A percentile compares a stretch with the other conserved stretches of the same genome.
These are phyloP conservation scores for Pan troglodytes DNA, from an alignment of 2,113 vertebrate species.

Conservation along the genomic window NHGRI_mPanTro3-v2.1_pri NC_072407.2:20493001-20493500, in stretches of 20 bases:
- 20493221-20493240: constrained; percentile 97
- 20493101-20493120: constrained; percentile 96
- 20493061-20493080: constrained; percentile 95
- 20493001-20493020: constrained; percentile 89
- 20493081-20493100: constrained; percentile 95
- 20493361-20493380: constrained; percentile 94
- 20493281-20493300: constrained; percentile 98
- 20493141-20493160: constrained; percentile 97
- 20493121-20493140: constrained; percentile 98
- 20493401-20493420: constrained; percentile 97
- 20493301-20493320: constrained; percentile 96
- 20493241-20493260: constrained; percentile 94
- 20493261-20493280: constrained; percentile 90
- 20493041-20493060: constrained; percentile 94
- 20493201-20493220: constrained; percentile 96
- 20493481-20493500: constrained; percentile 99
- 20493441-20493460: constrained; percentile 98
- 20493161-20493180: constrained; percentile 99
- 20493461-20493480: constrained; percentile 98
- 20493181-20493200: constrained; percentile 97
- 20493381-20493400: constrained; percentile 99
- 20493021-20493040: constrained; percentile 92
- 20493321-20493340: constrained; percentile 99
- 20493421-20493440: constrained; percentile 96
- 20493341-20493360: constrained; percentile 95